Evolutionary conservation across 2,888 invertebrate genomes (phyloP), one percentile per base, ranked within the genome.

Genomic region (Hipparchia sbordonii): DNA sequence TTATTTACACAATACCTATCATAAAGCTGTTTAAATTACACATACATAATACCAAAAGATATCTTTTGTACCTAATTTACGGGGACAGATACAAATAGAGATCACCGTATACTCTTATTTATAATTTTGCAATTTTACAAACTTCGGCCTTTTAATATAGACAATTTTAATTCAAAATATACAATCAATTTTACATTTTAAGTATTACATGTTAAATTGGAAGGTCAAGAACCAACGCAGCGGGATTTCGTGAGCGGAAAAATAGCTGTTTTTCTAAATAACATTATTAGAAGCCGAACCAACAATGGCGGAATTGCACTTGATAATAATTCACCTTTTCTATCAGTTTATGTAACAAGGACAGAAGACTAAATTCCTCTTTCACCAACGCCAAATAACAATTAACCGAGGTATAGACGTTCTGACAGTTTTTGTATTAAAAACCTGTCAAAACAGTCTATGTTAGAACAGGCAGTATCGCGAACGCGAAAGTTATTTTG

Each of bases 1-100:
- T 73, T 78, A 76, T 67, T 70, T 67, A 72, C 66, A 74, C 65
- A 74, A 74, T 70, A 73, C 65, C 70, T 75, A 71, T 65, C 56
- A 72, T 71, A 74, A 72, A 65, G 67, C 67, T 54, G 60, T 67
- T 70, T 74, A 23, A 57, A 66, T 59, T 52, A 54, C 52, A 59
- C 54, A 68, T 60, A 52, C 39, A 52, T 48, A 48, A 66, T 66
- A 66, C 52, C 33, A 48, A 67, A 8, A 52, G 45, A 67, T 65
- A 33, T 12, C 51, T n/a, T 46, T 57, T 67, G 51, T 57, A 33
- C 67, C 65, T 45, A 46, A 71, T 68, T 65, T 66, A 74, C 54
- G 56, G 66, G 60, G 60, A 72, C 71, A 71, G 71, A 71, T 71
- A 69, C 45, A 67, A 45, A 13, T 8, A 62, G 13, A 62, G 62